phyloP scores from a whole-genome alignment of 2,113 vertebrate genomes.

The Pristiophorus japonicus region DNA sequence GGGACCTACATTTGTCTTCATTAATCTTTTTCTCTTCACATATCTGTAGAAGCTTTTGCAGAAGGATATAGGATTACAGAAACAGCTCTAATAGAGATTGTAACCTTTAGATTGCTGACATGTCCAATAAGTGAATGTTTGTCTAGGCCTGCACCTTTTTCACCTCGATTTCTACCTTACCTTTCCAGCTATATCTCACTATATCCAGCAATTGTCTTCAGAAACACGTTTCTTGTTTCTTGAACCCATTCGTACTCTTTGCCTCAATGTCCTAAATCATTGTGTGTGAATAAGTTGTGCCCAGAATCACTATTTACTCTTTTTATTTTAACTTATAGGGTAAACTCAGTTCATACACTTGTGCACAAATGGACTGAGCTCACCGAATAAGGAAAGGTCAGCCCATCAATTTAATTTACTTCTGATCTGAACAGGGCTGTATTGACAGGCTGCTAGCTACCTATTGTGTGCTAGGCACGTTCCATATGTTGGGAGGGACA shows the following conservation, averaged over 20 bases:
- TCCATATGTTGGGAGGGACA: too few relatives aligned
- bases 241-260: neutral
- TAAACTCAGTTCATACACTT: neutral
- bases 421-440: neutral
- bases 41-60: too few relatives aligned
- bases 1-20: too few relatives aligned
- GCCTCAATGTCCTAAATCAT: neutral
- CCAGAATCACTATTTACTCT: neutral
- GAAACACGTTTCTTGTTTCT: neutral
- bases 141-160: neutral
- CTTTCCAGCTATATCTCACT: too few relatives aligned
- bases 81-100: neutral
- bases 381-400: neutral
- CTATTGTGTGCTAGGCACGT: neutral
- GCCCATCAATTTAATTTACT: neutral
- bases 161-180: neutral
- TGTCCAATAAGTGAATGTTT: neutral
- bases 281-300: neutral
- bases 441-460: neutral
- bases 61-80: neutral
- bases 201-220: neutral
- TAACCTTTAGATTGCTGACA: neutral
- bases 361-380: neutral
- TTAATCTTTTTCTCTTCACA: too few relatives aligned
- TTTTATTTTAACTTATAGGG: neutral